Percentiles rank a stretch among this genome's conserved stretches.
Conservation (phyloP, 2,888 invertebrate genomes). For the Heterodera filipjevi region DNA sequence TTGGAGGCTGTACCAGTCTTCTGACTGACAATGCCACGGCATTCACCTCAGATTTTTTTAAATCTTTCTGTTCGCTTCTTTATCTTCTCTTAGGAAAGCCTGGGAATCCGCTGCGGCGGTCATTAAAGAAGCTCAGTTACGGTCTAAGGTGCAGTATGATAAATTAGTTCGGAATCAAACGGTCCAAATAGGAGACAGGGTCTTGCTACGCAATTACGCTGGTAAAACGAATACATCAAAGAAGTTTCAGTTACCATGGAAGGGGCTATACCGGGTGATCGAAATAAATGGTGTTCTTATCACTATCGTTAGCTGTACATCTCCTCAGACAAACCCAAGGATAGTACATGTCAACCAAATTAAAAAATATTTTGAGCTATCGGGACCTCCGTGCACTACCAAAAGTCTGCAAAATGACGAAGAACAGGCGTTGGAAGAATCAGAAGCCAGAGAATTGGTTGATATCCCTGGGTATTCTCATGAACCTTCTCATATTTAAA, state of each 20-base stretch:
- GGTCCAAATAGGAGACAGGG: constrained; percentile 30
- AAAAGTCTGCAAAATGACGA: neutral
- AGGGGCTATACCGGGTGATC: constrained; percentile 24
- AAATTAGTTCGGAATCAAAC: constrained; percentile 10
- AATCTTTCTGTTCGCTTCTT: constrained; percentile 37
- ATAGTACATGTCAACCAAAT: constrained; percentile 37
- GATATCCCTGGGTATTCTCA: neutral
- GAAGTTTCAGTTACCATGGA: constrained; percentile 32
- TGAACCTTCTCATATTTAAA: neutral
- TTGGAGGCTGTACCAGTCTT: constrained; percentile 45
- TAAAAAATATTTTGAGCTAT: constrained; percentile 13
- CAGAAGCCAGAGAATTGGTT: neutral
- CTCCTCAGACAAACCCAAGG: constrained; percentile 29
- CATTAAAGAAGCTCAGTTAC: neutral
- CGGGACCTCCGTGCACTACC: neutral
- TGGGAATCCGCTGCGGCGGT: constrained; percentile 35
- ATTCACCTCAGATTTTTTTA: constrained; percentile 37
- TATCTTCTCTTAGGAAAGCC: constrained; percentile 17
- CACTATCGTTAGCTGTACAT: constrained; percentile 1
- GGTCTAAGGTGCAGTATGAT: constrained; percentile 32
- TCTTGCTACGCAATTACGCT: constrained; percentile 19
- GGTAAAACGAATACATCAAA: neutral
- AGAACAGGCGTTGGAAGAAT: neutral
- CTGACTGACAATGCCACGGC: constrained; percentile 50
- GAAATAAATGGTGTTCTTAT: constrained; percentile 27